Conservation (phyloP, 2,888 invertebrate genomes). For the Trachelus tabidus region DNA sequence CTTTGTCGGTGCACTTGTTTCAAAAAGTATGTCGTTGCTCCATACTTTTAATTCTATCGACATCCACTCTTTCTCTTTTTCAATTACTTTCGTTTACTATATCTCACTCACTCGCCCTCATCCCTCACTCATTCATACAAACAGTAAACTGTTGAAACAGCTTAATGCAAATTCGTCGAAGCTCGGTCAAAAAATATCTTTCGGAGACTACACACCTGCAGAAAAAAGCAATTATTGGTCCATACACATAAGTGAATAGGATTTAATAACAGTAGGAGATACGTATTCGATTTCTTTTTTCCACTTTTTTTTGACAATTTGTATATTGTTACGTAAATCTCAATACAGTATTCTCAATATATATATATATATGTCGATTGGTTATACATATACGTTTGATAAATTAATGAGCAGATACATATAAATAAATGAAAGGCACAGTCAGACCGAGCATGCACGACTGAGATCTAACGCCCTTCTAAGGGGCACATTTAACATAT, state of each 20-base stretch:
- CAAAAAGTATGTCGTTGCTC: not conserved
- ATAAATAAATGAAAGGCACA: not conserved
- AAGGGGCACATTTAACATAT: not conserved
- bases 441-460: not conserved
- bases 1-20: not conserved
- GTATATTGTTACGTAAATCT: not conserved
- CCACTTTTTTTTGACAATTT: not conserved
- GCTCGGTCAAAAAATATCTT: not conserved
- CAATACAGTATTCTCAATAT: not conserved
- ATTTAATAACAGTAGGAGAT: not conserved
- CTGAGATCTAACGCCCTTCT: not conserved
- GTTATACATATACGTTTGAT: not conserved
- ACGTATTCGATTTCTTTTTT: not conserved
- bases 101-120: not conserved
- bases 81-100: not conserved
- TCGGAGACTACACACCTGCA: not conserved
- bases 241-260: not conserved
- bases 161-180: not conserved
- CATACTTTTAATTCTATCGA: no score
- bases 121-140: not conserved
- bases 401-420: not conserved
- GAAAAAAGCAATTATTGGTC: not conserved
- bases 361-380: not conserved
- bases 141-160: not conserved
- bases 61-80: no score